Evolutionary conservation across 1,140 invertebrate species (phyloP).

Genomic region (Pseudomyrmex dendroicus): DNA sequence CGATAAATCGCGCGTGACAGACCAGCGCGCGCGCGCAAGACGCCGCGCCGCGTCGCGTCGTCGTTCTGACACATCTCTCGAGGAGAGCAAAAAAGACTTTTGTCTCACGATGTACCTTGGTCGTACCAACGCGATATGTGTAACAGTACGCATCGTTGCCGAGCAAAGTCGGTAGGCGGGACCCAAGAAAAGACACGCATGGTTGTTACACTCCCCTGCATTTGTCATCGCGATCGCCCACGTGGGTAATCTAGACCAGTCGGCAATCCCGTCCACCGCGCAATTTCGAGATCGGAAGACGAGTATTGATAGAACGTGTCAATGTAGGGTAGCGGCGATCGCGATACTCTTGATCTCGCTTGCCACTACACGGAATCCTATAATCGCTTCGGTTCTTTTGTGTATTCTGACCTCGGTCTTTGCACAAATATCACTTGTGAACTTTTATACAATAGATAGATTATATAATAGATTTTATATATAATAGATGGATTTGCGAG

Average conservation of each 20-base stretch:
- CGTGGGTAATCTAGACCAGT: constrained; percentile 49
- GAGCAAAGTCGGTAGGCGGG: constrained; percentile 75
- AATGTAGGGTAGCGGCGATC: background rate
- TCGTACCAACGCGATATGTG: constrained; percentile 62
- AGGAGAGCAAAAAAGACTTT: constrained; percentile 46
- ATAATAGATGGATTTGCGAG: too few species aligned
- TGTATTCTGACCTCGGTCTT: too few species aligned
- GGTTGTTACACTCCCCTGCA: constrained; percentile 70
- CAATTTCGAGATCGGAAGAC: constrained; percentile 2
- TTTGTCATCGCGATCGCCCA: constrained; percentile 73
- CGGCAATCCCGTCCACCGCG: background rate
- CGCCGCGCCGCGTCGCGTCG: too few species aligned
- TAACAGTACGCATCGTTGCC: constrained; percentile 68
- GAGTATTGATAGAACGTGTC: constrained; percentile 1
- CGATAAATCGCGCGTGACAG: constrained; percentile 28
- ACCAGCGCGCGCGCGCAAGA: background rate
- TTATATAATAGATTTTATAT: too few species aligned
- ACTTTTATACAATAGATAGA: too few species aligned
- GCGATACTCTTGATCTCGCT: background rate
- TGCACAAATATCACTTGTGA: too few species aligned
- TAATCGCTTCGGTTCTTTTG: too few species aligned
- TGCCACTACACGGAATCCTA: too few species aligned
- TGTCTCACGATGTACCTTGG: constrained; percentile 58
- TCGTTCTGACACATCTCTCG: background rate
- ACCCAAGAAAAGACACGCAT: constrained; percentile 61